Base-by-base conservation (phyloP, 2,113 vertebrate genomes). In the Sylvietta virens region DNA sequence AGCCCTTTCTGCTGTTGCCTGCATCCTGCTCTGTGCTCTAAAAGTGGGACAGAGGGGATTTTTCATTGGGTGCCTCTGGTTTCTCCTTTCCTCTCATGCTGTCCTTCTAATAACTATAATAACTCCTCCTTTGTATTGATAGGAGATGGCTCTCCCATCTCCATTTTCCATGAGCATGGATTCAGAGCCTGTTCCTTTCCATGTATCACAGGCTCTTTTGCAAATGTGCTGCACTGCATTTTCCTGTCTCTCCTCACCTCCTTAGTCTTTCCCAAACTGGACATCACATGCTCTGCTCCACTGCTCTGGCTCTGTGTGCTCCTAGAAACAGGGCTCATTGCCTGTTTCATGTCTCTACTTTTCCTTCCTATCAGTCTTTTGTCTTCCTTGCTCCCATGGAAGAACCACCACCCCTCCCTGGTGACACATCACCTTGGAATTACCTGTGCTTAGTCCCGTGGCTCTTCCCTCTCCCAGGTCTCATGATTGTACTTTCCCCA, bases 391-490 rank as follows among this genome's bases (percentile, higher is more conserved):
- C 31, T 89, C 56, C 83, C 54, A 37, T 6, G 76, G 39, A 11
- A 65, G 19, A 37, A 64, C 11, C 48, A 17, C 37, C 37, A 7
- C 48, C 13, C 18, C 48, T 85, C 74, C 35, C 80, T 58, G 69
- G 31, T 72, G 74, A 61, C 42, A 50, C 45, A 8, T 45, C 26
- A 50, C 42, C 44, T 44, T 2, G 2, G 26, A 37, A 47, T 28
- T 13, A 11, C 12, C 7, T 15, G 23, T 2, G 1, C 70, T 64
- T 5, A 6, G 3, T 54, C 13, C 93, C 3, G 4, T 7, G 20
- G 10, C 51, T 57, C 44, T 67, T 42, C 60, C 31, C 64, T 69
- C 1, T 16, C 57, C 72, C 81, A 61, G 33, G 6, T 50, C 61
- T 54, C 0, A 0, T 40, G 44, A 6, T 14, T 73, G 17, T 48